Percentiles rank a stretch among this genome's conserved stretches.
Conservation (phyloP, 2,888 invertebrate genomes). For the Hirtodrosophila trivittata region DNA sequence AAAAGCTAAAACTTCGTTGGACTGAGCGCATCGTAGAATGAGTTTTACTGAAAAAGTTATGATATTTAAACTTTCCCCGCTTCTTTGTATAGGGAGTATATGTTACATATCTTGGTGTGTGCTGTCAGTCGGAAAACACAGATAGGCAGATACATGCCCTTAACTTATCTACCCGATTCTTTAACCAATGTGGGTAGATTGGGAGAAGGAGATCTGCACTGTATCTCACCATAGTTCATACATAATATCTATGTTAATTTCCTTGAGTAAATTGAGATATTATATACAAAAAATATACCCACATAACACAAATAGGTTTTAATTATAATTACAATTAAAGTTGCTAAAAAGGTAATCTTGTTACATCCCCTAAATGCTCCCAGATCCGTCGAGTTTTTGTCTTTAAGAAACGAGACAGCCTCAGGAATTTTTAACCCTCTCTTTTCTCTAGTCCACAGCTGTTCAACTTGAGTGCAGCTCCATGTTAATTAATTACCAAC, state of each 20-base stretch:
- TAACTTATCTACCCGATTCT: too few species aligned
- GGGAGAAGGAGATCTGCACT: too few species aligned
- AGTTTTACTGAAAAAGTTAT: neutral
- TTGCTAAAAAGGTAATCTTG: too few species aligned
- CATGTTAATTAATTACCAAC: conserved; percentile 39
- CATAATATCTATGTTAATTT: too few species aligned
- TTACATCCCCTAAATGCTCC: neutral
- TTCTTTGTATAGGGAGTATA: neutral
- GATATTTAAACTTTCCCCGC: neutral
- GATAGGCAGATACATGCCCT: too few species aligned
- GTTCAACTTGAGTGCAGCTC: conserved; percentile 12
- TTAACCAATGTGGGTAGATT: too few species aligned
- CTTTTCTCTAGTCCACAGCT: neutral
- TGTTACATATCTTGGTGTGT: neutral
- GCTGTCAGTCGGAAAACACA: neutral
- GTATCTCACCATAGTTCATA: too few species aligned
- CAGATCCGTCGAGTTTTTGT: neutral
- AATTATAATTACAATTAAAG: too few species aligned
- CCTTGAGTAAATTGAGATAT: too few species aligned
- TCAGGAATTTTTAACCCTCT: neutral
- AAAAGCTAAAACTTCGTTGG: too few species aligned
- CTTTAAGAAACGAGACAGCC: conserved; percentile 27
- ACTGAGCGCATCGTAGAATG: neutral
- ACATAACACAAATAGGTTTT: too few species aligned
- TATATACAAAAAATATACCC: too few species aligned